These are phyloP conservation scores for Plutomurus gul DNA, from an alignment of 1,140 invertebrate species.

Conservation along the genomic window DNA sequence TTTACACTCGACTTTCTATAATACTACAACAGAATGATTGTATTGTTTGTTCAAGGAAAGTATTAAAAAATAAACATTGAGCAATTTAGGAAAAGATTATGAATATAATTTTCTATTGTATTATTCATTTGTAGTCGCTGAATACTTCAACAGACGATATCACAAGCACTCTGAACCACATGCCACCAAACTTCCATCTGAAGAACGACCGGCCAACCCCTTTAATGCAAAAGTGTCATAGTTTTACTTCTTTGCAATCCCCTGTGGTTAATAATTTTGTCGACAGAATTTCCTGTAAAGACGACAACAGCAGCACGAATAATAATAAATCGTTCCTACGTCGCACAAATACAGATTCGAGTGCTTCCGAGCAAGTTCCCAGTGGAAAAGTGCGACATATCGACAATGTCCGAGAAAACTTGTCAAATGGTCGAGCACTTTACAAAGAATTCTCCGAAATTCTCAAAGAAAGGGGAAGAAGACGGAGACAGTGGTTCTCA, in stretches of 20 bases:
- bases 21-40: too few relatives aligned
- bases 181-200: slow-evolving; percentile 49
- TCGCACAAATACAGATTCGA: background rate
- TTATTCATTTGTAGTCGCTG: slow-evolving; percentile 42
- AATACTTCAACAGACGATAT: slow-evolving; percentile 43
- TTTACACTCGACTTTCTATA: too few relatives aligned
- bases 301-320: background rate
- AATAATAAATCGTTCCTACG: background rate
- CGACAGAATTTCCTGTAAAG: background rate
- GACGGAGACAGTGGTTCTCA: slow-evolving; percentile 8
- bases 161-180: slow-evolving; percentile 25
- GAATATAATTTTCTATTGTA: background rate
- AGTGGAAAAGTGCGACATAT: slow-evolving; percentile 36
- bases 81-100: too few relatives aligned
- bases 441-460: background rate
- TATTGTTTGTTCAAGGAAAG: too few relatives aligned
- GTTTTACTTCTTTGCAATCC: slow-evolving; percentile 41
- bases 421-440: background rate
- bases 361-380: background rate
- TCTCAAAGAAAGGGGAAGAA: background rate
- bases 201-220: slow-evolving; percentile 26
- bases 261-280: slow-evolving; percentile 29
- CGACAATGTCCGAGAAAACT: background rate
- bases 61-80: too few relatives aligned
- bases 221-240: slow-evolving; percentile 49